Evolutionary conservation across 2,888 invertebrate genomes (phyloP).

Genomic region (Mellilla xanthometata): DNA sequence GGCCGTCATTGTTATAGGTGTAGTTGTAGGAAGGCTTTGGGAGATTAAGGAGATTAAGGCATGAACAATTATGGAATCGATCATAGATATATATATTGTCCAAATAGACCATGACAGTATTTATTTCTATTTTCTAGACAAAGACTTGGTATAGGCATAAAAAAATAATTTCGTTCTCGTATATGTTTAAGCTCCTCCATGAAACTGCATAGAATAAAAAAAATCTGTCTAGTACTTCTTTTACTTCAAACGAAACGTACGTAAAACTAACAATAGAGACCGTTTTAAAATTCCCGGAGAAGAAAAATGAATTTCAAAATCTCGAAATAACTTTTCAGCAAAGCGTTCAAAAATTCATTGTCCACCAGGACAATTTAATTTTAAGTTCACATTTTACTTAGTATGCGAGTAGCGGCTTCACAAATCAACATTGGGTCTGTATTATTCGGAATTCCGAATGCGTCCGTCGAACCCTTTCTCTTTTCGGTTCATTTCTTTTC

Average conservation of each 20-base stretch:
- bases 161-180: too few relatives aligned
- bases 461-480: constrained; percentile 67
- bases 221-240: background rate
- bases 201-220: background rate
- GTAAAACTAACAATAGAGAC: constrained; percentile 5
- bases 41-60: too few relatives aligned
- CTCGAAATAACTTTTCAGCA: constrained; percentile 10
- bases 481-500: constrained; percentile 68
- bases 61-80: too few relatives aligned
- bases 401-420: constrained; percentile 60
- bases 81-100: too few relatives aligned
- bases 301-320: constrained; percentile 9
- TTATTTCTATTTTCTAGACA: too few relatives aligned
- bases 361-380: constrained; percentile 50
- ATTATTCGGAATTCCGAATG: constrained; percentile 58
- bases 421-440: constrained; percentile 61
- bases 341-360: constrained; percentile 23
- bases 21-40: too few relatives aligned
- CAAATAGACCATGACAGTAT: too few relatives aligned
- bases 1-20: too few relatives aligned
- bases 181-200: too few relatives aligned
- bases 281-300: constrained; percentile 12
- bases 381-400: constrained; percentile 44
- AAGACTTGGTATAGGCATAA: too few relatives aligned
- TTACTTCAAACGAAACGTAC: background rate